Evolutionary conservation across 2,888 invertebrate species (phyloP), one percentile per base, ranked within the genome.

Genomic region (Urechis unicinctus): DNA sequence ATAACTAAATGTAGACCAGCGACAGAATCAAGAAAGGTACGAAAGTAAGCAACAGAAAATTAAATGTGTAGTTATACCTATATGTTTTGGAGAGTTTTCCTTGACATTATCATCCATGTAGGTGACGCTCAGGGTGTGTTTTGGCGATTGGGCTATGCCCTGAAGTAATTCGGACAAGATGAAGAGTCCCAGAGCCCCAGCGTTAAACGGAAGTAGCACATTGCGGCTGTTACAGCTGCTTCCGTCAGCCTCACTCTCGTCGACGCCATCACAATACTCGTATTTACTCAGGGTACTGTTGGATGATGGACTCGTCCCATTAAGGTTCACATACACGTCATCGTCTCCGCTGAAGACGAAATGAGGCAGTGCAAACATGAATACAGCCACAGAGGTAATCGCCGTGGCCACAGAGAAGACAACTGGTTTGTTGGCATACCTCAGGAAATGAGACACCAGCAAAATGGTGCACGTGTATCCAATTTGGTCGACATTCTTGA

Each of bases 401-500:
- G 55, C 21, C 9, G 50, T 59, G 31, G 58, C 53, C 13, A 44
- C 30, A 13, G 58, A 50, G 26, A 63, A 61, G 13, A 62, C 36
- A 17, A 50, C 28, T 1, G 63, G 61, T 43, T 63, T 63, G 53
- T 63, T 62, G 30, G 57, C 26, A 29, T 61, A 52, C 6, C 63
- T 55, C n/a, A 48, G 56, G 44, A 66, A 68, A 50, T 69, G 66
- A 42, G 63, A 57, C 42, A 68, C 46, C 4, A 67, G 45, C 1
- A 69, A 58, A 9, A 68, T 67, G 2, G 63, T 60, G 3, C 54
- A 22, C 51, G 71, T 56, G 58, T 64, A 71, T 31, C 71, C 70
- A n/a, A 71, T 62, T 56, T 72, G 70, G 55, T 72, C 71, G 56
- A 68, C 67, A 50, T 67, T 67, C 60, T 71, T 63, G 6, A 72